Percentiles rank a stretch among this genome's conserved stretches.
These are phyloP conservation scores for Fissipunctia ypsillon DNA, from an alignment of 2,888 invertebrate genomes.

Conservation along the genomic window DNA sequence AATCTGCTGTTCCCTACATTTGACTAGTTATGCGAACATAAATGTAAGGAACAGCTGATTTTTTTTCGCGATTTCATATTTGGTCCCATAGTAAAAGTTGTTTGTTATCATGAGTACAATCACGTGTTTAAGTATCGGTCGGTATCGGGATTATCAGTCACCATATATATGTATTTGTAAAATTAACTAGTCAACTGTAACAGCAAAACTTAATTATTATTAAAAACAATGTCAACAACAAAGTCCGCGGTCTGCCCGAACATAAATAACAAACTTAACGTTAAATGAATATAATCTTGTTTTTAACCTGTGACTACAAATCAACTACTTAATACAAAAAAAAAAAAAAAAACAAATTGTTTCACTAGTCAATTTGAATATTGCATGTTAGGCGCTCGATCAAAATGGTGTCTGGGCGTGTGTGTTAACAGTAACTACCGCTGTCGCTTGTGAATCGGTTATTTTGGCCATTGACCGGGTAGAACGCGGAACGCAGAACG, in stretches of 20 bases:
- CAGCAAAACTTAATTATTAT: conserved; percentile 31
- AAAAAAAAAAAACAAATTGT: conserved; percentile 53
- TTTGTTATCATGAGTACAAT: too few relatives aligned
- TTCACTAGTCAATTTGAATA: conserved; percentile 76
- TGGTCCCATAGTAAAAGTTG: too few relatives aligned
- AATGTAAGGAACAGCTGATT: too few relatives aligned
- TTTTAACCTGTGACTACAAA: conserved; percentile 51
- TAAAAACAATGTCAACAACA: background rate
- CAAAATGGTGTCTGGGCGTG: conserved; percentile 62
- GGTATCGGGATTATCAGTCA: too few relatives aligned
- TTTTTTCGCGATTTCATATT: too few relatives aligned
- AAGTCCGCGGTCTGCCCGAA: background rate
- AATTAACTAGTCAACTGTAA: conserved; percentile 45
- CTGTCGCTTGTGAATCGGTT: conserved; percentile 49
- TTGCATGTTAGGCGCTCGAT: conserved; percentile 66
- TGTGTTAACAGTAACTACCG: conserved; percentile 53
- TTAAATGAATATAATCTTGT: background rate
- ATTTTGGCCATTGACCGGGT: conserved; percentile 39
- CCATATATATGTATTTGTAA: too few relatives aligned
- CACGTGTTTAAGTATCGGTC: too few relatives aligned
- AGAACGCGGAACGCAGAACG: conserved; percentile 14
- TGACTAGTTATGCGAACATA: too few relatives aligned
- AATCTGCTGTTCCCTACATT: too few relatives aligned
- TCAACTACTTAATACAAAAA: conserved; percentile 28
- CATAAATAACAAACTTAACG: background rate